A percentile compares a stretch with the other conserved stretches of the same genome.
Conservation (phyloP, 1,140 invertebrate genomes). For the Physella acuta region DNA sequence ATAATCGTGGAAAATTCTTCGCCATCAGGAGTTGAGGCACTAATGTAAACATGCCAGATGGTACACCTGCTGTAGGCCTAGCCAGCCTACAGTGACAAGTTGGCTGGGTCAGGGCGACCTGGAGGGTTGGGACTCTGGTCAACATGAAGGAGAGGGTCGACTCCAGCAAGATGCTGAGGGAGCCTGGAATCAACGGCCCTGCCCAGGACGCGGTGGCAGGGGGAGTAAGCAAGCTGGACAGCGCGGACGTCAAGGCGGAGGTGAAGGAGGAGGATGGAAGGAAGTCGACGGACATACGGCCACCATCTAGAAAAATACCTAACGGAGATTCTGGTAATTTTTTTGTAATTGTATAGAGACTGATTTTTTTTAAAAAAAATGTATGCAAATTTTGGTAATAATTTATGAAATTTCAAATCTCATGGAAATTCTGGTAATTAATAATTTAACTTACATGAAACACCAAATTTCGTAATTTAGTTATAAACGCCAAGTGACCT, state of each 20-base stretch:
- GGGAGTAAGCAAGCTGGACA: slow-evolving; percentile 3
- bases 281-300: slow-evolving; percentile 20
- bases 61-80: slow-evolving; percentile 13
- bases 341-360: too few species aligned
- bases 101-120: neutral
- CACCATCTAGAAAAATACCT: slow-evolving; percentile 38
- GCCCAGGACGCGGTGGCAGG: slow-evolving; percentile 17
- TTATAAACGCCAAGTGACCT: too few species aligned
- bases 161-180: slow-evolving; percentile 23
- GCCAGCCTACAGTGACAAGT: slow-evolving; percentile 8
- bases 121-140: neutral
- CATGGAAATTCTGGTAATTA: too few species aligned
- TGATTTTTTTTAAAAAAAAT: neutral
- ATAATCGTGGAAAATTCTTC: too few species aligned
- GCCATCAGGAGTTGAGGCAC: too few species aligned
- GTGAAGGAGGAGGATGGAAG: slow-evolving; percentile 18
- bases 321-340: slow-evolving; percentile 41
- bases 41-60: too few species aligned
- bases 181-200: slow-evolving; percentile 17
- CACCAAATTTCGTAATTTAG: too few species aligned
- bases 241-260: slow-evolving; percentile 23
- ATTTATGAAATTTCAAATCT: too few species aligned
- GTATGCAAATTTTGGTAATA: neutral
- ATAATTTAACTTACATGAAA: too few species aligned
- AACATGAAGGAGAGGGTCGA: slow-evolving; percentile 11